phyloP scores from a whole-genome alignment of 2,888 invertebrate genomes.

The Oscheius sp. region DNA sequence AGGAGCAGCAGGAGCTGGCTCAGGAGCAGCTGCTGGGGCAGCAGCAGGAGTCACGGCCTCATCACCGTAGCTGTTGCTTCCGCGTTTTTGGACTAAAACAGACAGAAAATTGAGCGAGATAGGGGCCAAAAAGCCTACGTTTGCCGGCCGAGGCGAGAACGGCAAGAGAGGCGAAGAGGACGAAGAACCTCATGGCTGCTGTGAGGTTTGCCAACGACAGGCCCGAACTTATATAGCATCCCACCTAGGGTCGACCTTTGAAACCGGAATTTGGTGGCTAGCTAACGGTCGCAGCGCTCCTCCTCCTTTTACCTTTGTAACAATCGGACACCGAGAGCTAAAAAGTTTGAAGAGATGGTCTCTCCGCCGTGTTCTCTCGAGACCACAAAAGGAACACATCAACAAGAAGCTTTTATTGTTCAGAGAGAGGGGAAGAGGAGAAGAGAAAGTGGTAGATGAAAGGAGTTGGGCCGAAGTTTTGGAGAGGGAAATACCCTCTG shows the following conservation, averaged over 20 bases:
- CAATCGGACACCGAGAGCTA: conserved; percentile 28
- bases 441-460: neutral
- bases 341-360: conserved; percentile 22
- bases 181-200: conserved; percentile 35
- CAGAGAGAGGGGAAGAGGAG: neutral
- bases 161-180: conserved; percentile 48
- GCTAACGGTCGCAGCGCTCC: conserved; percentile 31
- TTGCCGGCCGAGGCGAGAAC: conserved; percentile 50
- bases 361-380: too few species aligned
- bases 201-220: neutral
- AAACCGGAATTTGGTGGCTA: conserved; percentile 36
- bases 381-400: too few species aligned
- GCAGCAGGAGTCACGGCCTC: conserved; percentile 53
- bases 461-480: too few species aligned
- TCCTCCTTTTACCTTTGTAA: conserved; percentile 32
- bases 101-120: neutral
- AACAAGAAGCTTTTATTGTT: neutral
- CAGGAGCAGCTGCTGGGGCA: conserved; percentile 21
- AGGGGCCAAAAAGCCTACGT: conserved; percentile 41
- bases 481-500: too few species aligned
- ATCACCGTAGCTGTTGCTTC: conserved; percentile 51
- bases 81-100: conserved; percentile 19
- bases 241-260: conserved; percentile 28
- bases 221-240: conserved; percentile 25
- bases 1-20: conserved; percentile 41